Evolutionary conservation across 1,140 invertebrate species (phyloP), one percentile per base, ranked within the genome.

Genomic region (Cephus cinctus): DNA sequence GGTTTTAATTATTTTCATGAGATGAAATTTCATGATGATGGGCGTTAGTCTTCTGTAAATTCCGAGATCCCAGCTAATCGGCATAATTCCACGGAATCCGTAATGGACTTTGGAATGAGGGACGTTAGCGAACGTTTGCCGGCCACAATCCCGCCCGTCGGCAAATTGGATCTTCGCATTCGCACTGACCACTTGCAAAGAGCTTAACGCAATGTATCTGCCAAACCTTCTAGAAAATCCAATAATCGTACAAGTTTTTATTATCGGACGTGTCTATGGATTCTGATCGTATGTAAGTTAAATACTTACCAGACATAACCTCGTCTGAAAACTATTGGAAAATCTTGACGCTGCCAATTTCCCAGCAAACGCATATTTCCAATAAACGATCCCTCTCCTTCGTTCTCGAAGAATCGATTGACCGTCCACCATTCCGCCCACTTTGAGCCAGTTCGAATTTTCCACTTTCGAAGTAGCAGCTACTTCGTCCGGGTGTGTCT

Each of bases 41-140:
- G 59, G 53, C 60, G 49, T 53, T 63, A 61, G 56, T 54, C 53
- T 51, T 43, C 50, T 63, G 57, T 63, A 60, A 63, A 63, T 64
- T 64, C 57, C 54, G 40, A 52, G 48, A 57, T 52, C 51, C 55
- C 38, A 27, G 57, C 54, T 64, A 64, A 64, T 64, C 61, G 61
- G 60, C 57, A 63, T 63, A 64, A 64, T 64, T 63, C 61, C 61
- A 58, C 51, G 57, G 49, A 63, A 63, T 63, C 57, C 61, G 61
- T 63, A 63, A 63, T 63, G 53, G 61, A 63, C 61, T 63, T 59
- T 57, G 54, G 52, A 60, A 63, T 50, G 54, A 51, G 47, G 41
- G 23, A 52, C 44, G 54, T 34, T 56, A 31, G 41, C 30, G 52
- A 57, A 55, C 54, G 43, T 34, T 45, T 32, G 43, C 42, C 35